Evolutionary conservation across 2,797 vertebrate species (phyloP).

Genomic region (Serranus cabrilla): DNA sequence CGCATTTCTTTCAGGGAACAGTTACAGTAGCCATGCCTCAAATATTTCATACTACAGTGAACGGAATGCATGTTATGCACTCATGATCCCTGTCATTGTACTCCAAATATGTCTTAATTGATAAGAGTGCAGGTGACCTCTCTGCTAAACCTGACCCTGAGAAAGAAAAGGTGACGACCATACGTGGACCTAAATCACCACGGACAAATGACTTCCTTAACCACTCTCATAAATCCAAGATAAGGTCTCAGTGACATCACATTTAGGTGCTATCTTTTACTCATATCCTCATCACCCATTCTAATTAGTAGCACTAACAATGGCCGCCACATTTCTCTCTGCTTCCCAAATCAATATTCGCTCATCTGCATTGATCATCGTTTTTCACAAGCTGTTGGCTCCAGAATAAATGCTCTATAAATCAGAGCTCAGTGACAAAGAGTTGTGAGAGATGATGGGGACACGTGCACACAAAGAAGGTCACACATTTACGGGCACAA

Average conservation of each 20-base stretch:
- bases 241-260: conserved; percentile 52
- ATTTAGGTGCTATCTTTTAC: conserved; percentile 28
- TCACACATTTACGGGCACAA: conserved; percentile 4
- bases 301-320: conserved; percentile 67
- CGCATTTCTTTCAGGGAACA: conserved; percentile 15
- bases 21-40: background rate
- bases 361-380: conserved; percentile 69
- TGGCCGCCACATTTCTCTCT: conserved; percentile 38
- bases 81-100: conserved; percentile 39
- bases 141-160: conserved; percentile 40
- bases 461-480: background rate
- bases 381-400: conserved; percentile 59
- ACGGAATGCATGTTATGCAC: conserved; percentile 5
- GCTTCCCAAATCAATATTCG: conserved; percentile 58
- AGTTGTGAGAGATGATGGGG: conserved; percentile 1
- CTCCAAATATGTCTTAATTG: conserved; percentile 26
- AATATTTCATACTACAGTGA: conserved; percentile 15
- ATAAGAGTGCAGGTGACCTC: conserved; percentile 17
- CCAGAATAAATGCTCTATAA: conserved; percentile 49
- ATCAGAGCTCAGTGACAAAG: conserved; percentile 32
- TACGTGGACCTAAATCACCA: conserved; percentile 33
- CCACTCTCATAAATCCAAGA: conserved; percentile 55
- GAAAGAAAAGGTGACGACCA: conserved; percentile 37
- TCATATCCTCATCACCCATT: conserved; percentile 42
- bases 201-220: conserved; percentile 45